phyloP scores from a whole-genome alignment of 2,113 vertebrate species.

The Platysternon megacephalum region DNA sequence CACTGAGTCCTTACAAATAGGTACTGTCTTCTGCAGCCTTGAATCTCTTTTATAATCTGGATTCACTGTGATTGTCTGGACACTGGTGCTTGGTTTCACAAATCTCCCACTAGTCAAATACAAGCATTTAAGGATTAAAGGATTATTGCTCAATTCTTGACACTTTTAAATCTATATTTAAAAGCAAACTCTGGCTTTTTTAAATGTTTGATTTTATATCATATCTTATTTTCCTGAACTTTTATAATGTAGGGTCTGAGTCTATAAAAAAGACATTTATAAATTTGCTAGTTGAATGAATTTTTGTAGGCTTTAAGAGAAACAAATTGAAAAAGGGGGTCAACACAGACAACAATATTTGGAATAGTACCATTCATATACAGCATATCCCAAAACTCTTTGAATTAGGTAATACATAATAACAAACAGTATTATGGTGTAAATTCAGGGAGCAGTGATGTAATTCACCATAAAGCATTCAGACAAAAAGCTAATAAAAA shows the following conservation, averaged over 20 bases:
- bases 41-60: neutral
- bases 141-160: neutral
- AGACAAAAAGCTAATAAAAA: neutral
- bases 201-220: neutral
- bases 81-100: neutral
- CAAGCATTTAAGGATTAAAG: neutral
- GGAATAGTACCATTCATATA: fast-evolving
- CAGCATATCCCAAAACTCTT: neutral
- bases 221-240: neutral
- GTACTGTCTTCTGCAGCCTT: neutral
- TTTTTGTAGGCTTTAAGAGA: neutral
- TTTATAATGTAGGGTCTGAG: fast-evolving
- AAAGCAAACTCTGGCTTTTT: neutral
- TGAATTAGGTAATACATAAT: neutral
- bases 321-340: neutral
- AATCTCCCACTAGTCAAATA: neutral
- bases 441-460: neutral
- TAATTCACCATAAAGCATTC: neutral
- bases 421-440: neutral
- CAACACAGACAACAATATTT: neutral
- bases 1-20: neutral
- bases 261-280: neutral
- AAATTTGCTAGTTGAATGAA: neutral
- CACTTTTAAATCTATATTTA: neutral
- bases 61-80: neutral